phyloP scores from a whole-genome alignment of 1,140 invertebrate genomes.

The Euwallacea similis region DNA sequence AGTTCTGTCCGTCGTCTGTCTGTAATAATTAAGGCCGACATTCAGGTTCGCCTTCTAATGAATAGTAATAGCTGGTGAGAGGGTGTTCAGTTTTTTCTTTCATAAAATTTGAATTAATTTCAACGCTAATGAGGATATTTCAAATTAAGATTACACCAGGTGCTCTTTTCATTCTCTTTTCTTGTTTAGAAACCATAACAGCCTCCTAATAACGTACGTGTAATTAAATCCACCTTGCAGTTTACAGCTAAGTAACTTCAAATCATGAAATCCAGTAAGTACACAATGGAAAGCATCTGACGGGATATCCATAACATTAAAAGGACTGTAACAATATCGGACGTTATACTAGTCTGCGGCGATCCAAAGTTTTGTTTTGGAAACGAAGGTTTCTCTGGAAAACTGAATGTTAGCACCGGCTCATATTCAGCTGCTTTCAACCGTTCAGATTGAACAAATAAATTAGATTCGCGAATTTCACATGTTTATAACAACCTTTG shows the following conservation, averaged over 20 bases:
- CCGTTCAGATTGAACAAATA: slow-evolving; percentile 26
- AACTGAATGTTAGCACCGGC: slow-evolving; percentile 21
- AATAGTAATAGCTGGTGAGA: slow-evolving; percentile 38
- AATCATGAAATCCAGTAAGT: slow-evolving; percentile 9
- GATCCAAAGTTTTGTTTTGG: slow-evolving; percentile 37
- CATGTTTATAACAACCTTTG: slow-evolving; percentile 28
- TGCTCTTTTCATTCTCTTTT: not conserved
- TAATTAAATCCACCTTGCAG: slow-evolving; percentile 12
- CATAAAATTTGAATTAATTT: slow-evolving; percentile 37
- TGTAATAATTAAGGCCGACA: slow-evolving; percentile 39
- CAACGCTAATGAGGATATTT: slow-evolving; percentile 30
- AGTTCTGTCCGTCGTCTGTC: slow-evolving; percentile 32
- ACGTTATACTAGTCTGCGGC: slow-evolving; percentile 37
- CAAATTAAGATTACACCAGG: slow-evolving; percentile 18
- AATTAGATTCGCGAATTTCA: slow-evolving; percentile 30
- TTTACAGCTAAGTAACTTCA: not conserved
- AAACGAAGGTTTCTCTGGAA: slow-evolving; percentile 28
- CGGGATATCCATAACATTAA: slow-evolving; percentile 34
- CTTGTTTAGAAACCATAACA: not conserved
- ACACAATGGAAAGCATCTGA: slow-evolving; percentile 20
- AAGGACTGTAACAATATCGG: slow-evolving; percentile 37
- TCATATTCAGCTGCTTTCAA: slow-evolving; percentile 3
- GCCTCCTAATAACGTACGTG: not conserved
- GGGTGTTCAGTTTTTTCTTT: slow-evolving; percentile 35
- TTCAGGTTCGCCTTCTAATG: slow-evolving; percentile 38